Conservation (phyloP, 2,888 invertebrate genomes). For the Catocala fraxini region DNA sequence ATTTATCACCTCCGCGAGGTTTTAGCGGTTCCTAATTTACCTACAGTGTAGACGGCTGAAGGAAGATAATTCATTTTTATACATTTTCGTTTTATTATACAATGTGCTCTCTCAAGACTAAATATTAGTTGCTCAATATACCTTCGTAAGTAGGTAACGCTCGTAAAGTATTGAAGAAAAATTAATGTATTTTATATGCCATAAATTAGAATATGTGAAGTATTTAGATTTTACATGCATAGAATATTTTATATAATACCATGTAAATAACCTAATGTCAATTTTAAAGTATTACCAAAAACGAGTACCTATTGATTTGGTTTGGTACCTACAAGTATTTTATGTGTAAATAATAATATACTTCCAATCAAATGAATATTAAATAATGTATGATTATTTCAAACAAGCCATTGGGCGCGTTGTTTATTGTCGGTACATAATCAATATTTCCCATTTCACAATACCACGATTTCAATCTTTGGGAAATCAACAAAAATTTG, state of each 20-base stretch:
- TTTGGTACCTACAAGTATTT: no score
- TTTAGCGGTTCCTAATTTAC: constrained; percentile 76
- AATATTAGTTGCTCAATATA: constrained; percentile 22
- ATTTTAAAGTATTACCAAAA: no score
- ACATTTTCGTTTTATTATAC: constrained; percentile 50
- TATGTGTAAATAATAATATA: constrained; percentile 6
- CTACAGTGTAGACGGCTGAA: constrained; percentile 56
- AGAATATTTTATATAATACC: no score
- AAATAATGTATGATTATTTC: constrained; percentile 49
- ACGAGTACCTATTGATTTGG: no score
- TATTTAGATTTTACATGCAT: no score
- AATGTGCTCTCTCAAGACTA: constrained; percentile 29
- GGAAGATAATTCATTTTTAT: constrained; percentile 60
- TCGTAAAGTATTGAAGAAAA: no score
- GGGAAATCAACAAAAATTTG: constrained; percentile 85
- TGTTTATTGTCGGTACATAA: constrained; percentile 69
- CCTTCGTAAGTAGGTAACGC: no score
- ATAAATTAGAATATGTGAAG: no score
- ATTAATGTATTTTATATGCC: no score
- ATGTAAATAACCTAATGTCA: no score
- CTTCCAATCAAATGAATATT: constrained; percentile 34
- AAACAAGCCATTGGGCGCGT: constrained; percentile 53
- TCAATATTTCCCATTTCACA: constrained; percentile 80
- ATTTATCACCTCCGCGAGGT: constrained; percentile 74
- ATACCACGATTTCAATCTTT: constrained; percentile 84